Evolutionary conservation across 2,888 invertebrate genomes (phyloP), one percentile per base, ranked within the genome.

Genomic region (Thymelicus acteon): DNA sequence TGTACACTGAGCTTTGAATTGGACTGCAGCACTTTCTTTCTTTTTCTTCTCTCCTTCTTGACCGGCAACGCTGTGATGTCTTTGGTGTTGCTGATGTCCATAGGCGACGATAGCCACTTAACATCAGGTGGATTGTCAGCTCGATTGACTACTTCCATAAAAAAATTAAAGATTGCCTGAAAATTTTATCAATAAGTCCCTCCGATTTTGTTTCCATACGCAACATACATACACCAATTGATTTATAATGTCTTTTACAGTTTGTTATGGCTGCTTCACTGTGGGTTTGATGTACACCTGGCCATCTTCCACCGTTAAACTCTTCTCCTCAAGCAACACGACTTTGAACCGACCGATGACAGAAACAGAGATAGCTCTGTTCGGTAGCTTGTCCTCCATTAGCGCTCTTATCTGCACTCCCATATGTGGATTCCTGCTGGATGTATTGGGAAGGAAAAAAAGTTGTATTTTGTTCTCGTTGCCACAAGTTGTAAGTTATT

Each of bases 331-430:
- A 2, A 49, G 52, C 6, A 77, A 77, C 65, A 82, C 80, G 5
- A 76, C 78, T 1, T 72, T 82, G 15, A 63, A 78, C 57, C 72
- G 80, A 15, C 77, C 78, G 0, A 81, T 81, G 79, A 75, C 75
- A 2, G 74, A 75, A 2, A 75, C 75, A 0, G 82, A 82, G 60
- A n/a, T 77, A 7, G 72, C 79, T 0, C 64, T 80, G 7, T 76
- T 80, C 15, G 77, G 79, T 0, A 79, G 78, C 62, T 70, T 80
- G 10, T 76, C 78, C 0, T 77, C 79, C 12, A 73, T 80, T 2
- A 77, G 79, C 6, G 77, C 79, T 7, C 48, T 80, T 0, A 60
- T 80, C 40, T 75, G 75, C 39, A 79, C 78, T 0, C 82, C 80
- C 0, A 19, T 76, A 0, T 67, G 73, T 6, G 80, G 79, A 0